phyloP scores from a whole-genome alignment of 30 jellyfish, hydroid and myxozoan species.

The Rhopilema esculentum region DNA sequence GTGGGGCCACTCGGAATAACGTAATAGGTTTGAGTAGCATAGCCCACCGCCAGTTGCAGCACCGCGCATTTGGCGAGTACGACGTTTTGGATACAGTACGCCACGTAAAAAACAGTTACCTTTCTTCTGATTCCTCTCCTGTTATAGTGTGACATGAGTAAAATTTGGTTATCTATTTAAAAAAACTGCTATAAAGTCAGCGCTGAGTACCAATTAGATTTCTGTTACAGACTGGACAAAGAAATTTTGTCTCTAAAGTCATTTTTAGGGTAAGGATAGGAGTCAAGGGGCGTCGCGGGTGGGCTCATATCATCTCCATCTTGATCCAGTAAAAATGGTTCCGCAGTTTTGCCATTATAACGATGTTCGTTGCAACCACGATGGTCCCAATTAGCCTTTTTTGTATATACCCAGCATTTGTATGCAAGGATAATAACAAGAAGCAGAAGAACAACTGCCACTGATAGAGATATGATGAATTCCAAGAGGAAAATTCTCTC shows the following conservation, averaged over 20 bases:
- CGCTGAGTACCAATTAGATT: not conserved
- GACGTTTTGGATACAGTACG: no score
- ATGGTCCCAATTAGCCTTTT: conserved; percentile 35
- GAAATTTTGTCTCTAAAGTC: conserved; percentile 29
- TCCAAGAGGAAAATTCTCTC: conserved; percentile 1
- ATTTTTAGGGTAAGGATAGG: conserved; percentile 24
- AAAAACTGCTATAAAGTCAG: no score
- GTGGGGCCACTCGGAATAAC: no score
- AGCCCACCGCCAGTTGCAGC: no score
- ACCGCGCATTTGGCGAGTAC: no score
- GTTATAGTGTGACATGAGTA: no score
- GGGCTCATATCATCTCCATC: conserved; percentile 34
- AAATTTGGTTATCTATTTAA: no score
- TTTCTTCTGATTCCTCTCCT: no score
- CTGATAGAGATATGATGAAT: conserved; percentile 26
- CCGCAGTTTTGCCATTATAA: conserved; percentile 31
- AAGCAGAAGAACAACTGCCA: conserved; percentile 29
- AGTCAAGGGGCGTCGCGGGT: conserved; percentile 30
- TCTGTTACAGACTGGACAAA: conserved; percentile 20
- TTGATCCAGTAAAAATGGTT: conserved; percentile 56
- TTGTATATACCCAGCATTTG: not conserved
- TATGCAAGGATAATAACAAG: conserved; percentile 12
- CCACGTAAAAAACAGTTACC: no score
- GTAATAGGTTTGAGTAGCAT: no score
- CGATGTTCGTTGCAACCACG: conserved; percentile 35